Base-by-base conservation (phyloP, 2,113 vertebrate species). In the Verasper variegatus region DNA sequence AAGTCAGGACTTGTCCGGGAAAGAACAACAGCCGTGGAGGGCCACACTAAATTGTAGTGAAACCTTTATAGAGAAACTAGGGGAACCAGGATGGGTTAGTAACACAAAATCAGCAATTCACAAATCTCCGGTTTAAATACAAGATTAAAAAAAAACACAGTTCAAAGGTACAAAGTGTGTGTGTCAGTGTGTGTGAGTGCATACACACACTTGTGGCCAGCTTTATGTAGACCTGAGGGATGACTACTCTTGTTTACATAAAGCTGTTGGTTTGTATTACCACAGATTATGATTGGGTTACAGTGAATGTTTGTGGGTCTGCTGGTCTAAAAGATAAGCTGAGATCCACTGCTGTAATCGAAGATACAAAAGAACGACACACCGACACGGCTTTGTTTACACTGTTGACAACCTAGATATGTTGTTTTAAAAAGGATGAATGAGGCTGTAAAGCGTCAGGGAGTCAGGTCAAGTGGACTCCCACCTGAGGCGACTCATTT, bases 271-370 rank as follows among this genome's bases (percentile, higher is more conserved):
- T 68, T 84, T 76, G 58, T 61, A 49, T 86, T 81, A 74, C 81
- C 10, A 45, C 63, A 58, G 20, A 71, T 57, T 54, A 58, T 20
- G 61, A 66, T 76, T 62, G 26, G 18, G 26, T 88, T 85, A 72
- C 87, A 83, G 54, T 68, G 78, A 65, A 63, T 76, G 75, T 84
- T 82, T 80, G 57, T 58, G 49, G 65, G 61, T 64, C 54, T 31
- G 37, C 42, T 45, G 52, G 21, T 27, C 26, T 82, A 54, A 27
- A 69, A 73, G 37, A 9, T 27, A 54, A 57, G 8, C 20, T 31
- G 52, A 70, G 18, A 69, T 74, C 78, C 26, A n/a, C 15, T 18
- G 14, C 15, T 49, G 45, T 49, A 49, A 49, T 49, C 45, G 4
- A 49, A 49, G 15, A 49, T 49, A 18, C 17, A 49, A 49, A 49